Percentiles rank a stretch among this genome's conserved stretches.
Evolutionary conservation across 2,888 invertebrate genomes (phyloP).

Genomic region (Noctuana brunneofusca): DNA sequence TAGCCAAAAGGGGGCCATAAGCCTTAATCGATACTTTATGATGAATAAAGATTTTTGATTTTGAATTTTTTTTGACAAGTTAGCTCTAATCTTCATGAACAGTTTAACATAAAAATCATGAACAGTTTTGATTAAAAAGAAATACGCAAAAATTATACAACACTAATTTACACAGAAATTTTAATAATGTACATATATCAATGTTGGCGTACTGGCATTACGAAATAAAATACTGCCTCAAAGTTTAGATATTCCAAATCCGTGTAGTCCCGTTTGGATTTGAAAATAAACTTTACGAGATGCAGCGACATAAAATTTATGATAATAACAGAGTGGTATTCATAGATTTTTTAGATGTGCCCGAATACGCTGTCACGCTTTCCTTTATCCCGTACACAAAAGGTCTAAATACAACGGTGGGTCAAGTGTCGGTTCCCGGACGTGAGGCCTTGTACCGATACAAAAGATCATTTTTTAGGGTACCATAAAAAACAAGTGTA

Average conservation of each 20-base stretch:
- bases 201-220: too few species aligned
- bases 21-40: too few species aligned
- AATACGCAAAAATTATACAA: too few species aligned
- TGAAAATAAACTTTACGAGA: conserved; percentile 30
- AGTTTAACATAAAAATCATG: too few species aligned
- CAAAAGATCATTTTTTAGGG: conserved; percentile 62
- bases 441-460: conserved; percentile 61
- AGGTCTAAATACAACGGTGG: conserved; percentile 75
- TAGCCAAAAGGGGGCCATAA: too few species aligned
- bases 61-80: too few species aligned
- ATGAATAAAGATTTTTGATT: too few species aligned
- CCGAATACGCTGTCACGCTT: conserved; percentile 72
- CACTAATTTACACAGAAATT: too few species aligned
- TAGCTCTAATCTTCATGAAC: too few species aligned
- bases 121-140: too few species aligned
- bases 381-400: conserved; percentile 71
- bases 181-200: too few species aligned
- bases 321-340: conserved; percentile 61
- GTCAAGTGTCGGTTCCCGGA: conserved; percentile 81
- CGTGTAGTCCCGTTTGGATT: conserved; percentile 18
- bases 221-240: background rate
- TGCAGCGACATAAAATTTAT: conserved; percentile 53
- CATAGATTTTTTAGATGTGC: conserved; percentile 56
- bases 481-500: background rate
- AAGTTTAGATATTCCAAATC: conserved; percentile 22